A percentile compares a stretch with the other conserved stretches of the same genome.
phyloP scores from a whole-genome alignment of 2,113 vertebrate genomes.

The Strix aluco region DNA sequence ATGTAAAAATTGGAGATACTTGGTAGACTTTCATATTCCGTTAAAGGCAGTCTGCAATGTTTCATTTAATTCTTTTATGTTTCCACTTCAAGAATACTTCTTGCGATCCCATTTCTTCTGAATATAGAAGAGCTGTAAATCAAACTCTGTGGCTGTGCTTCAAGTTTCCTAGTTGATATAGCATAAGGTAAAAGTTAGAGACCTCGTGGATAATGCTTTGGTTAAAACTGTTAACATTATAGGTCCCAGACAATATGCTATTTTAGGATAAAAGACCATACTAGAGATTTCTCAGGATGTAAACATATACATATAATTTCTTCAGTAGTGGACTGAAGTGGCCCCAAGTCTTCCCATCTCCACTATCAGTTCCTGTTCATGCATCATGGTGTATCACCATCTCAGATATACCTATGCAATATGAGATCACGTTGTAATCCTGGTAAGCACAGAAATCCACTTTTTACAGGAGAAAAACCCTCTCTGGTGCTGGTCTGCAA shows the following conservation, averaged over 20 bases:
- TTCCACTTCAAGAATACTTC: not conserved
- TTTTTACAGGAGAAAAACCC: not conserved
- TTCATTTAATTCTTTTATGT: not conserved
- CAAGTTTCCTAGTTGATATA: not conserved
- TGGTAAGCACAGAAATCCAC: not conserved
- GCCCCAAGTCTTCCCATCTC: not conserved
- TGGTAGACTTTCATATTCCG: not conserved
- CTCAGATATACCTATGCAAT: not conserved
- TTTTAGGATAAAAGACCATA: not conserved
- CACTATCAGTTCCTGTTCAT: not conserved
- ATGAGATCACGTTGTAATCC: not conserved
- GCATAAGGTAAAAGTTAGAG: not conserved
- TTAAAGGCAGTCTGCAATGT: not conserved
- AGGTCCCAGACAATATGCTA: not conserved
- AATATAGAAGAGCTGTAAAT: not conserved
- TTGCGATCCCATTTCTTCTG: not conserved
- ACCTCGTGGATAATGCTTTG: not conserved
- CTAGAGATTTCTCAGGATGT: not conserved
- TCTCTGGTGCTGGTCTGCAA: not conserved
- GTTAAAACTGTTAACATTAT: not conserved
- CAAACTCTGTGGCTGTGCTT: not conserved
- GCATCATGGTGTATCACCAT: not conserved
- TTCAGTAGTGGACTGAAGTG: not conserved
- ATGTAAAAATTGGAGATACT: not conserved
- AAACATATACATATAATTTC: not conserved